Conservation (phyloP, 2,797 vertebrate species). For the Lepidocolaptes lacrymiger region DNA sequence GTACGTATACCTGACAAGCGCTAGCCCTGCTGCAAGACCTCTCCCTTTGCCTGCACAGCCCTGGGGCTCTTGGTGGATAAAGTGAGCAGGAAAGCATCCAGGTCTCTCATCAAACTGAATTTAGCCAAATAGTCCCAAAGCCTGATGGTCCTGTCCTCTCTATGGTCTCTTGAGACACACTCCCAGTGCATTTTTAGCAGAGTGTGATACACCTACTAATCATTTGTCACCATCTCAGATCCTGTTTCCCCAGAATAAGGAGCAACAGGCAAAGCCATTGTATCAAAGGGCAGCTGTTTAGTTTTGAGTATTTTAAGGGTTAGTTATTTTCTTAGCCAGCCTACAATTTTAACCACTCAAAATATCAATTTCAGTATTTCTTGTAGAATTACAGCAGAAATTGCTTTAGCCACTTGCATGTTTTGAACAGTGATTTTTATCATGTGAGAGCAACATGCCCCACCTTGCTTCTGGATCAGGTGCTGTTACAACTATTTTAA, state of each 20-base stretch:
- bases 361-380: not conserved
- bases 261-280: fast-evolving
- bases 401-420: not conserved
- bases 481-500: not conserved
- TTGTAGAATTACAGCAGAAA: not conserved
- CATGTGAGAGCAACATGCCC: fast-evolving
- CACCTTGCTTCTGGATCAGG: not conserved
- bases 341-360: not conserved
- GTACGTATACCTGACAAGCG: no score
- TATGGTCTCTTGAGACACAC: not conserved
- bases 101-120: not conserved
- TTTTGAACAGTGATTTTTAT: not conserved
- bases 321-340: not conserved
- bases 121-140: not conserved
- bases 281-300: fast-evolving
- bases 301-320: not conserved
- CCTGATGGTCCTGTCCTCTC: not conserved
- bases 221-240: not conserved
- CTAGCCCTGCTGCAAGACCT: not conserved
- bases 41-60: not conserved
- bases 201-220: no score
- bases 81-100: not conserved
- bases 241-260: not conserved
- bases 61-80: fast-evolving
- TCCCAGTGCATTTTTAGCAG: not conserved